Evolutionary conservation across 2,113 vertebrate species (phyloP).

Genomic region (Heteronetta atricapilla): DNA sequence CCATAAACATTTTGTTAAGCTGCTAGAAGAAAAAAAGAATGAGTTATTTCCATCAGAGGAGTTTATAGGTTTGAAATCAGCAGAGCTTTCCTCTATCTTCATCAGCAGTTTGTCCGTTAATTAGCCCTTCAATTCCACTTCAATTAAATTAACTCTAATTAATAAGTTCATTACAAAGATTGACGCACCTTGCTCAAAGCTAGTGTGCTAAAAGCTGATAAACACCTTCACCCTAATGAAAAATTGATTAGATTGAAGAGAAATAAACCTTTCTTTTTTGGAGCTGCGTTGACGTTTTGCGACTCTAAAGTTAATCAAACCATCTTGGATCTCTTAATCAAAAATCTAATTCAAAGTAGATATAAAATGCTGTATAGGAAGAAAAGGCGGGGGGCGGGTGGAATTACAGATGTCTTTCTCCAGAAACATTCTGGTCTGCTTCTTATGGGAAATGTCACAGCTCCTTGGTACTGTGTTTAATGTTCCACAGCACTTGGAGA

Average conservation of each 20-base stretch:
- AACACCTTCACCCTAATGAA: conserved; percentile 99
- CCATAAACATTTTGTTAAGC: conserved; percentile 62
- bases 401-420: background rate
- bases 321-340: conserved; percentile 79
- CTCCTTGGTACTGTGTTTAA: background rate
- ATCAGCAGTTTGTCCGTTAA: conserved; percentile 87
- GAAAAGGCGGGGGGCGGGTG: too few relatives aligned
- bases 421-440: background rate
- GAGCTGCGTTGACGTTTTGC: conserved; percentile 62
- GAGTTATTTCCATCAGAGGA: conserved; percentile 64
- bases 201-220: conserved; percentile 96
- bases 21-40: conserved; percentile 56
- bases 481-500: background rate
- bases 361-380: conserved; percentile 38
- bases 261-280: conserved; percentile 74
- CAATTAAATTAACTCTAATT: conserved; percentile 99
- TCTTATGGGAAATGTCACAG: conserved; percentile 13
- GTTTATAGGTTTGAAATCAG: conserved; percentile 75
- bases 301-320: conserved; percentile 80
- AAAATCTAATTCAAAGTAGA: conserved; percentile 75
- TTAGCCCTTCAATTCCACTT: conserved; percentile 91
- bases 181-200: conserved; percentile 88
- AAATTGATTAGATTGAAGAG: conserved; percentile 97
- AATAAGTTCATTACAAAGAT: conserved; percentile 93
- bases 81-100: conserved; percentile 77